Evolutionary conservation across 2,888 invertebrate genomes (phyloP).

Genomic region (Aromia moschata): DNA sequence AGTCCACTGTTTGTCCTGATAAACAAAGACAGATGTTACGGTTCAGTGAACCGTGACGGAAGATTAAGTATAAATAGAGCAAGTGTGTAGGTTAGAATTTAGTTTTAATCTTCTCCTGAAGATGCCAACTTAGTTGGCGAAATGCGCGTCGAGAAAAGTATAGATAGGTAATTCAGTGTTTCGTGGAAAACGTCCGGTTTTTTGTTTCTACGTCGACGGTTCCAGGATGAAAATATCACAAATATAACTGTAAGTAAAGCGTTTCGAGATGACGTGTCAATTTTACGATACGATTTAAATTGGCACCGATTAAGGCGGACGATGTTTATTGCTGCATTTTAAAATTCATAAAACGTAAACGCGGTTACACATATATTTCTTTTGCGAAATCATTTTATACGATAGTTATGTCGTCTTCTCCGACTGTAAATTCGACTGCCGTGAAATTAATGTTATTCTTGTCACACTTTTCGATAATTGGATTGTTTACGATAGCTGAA

Average conservation of each 20-base stretch:
- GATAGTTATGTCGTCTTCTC: slow-evolving; percentile 24
- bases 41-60: no score
- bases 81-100: no score
- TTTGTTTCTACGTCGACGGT: no score
- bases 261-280: slow-evolving; percentile 33
- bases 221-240: slow-evolving; percentile 19
- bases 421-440: slow-evolving; percentile 27
- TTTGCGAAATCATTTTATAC: slow-evolving; percentile 30
- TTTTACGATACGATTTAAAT: slow-evolving; percentile 35
- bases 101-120: no score
- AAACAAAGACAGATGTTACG: no score
- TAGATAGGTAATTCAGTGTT: no score
- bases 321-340: slow-evolving; percentile 32
- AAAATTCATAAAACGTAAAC: slow-evolving; percentile 37
- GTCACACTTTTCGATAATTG: slow-evolving; percentile 35
- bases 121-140: no score
- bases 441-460: slow-evolving; percentile 22
- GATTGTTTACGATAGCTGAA: slow-evolving; percentile 6
- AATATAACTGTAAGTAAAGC: slow-evolving; percentile 32
- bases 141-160: no score
- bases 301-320: slow-evolving; percentile 27
- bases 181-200: no score
- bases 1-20: no score
- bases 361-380: slow-evolving; percentile 33
- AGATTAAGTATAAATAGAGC: no score